phyloP scores from a whole-genome alignment of 30 jellyfish, hydroid and myxozoan genomes.

The Cassiopea xamachana region DNA sequence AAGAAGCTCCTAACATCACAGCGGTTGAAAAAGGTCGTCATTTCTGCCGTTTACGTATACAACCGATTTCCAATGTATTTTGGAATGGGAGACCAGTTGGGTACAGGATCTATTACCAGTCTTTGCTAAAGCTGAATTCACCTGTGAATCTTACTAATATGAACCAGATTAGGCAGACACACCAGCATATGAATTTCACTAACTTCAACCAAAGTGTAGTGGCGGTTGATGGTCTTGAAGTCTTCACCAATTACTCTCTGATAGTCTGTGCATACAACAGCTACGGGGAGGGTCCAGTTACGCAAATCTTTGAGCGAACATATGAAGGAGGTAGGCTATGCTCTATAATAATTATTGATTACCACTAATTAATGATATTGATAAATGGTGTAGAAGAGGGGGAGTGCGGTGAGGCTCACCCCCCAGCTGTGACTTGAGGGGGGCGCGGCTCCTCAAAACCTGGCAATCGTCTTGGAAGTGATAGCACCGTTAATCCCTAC shows the following conservation, averaged over 20 bases:
- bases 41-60: background rate
- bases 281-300: conserved; percentile 21
- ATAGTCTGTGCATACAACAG: conserved; percentile 27
- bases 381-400: too few relatives aligned
- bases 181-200: background rate
- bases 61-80: background rate
- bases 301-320: conserved; percentile 32
- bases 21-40: conserved; percentile 5
- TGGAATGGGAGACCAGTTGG: conserved; percentile 43
- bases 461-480: too few relatives aligned
- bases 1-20: conserved; percentile 20
- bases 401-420: too few relatives aligned
- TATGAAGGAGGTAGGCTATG: conserved; percentile 46
- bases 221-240: conserved; percentile 17
- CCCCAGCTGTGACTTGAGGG: too few relatives aligned
- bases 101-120: conserved; percentile 32
- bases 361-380: background rate
- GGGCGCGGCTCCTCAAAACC: too few relatives aligned
- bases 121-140: background rate
- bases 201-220: background rate
- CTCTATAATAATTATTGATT: background rate
- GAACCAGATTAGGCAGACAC: conserved; percentile 6
- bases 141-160: conserved; percentile 4
- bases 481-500: too few relatives aligned
- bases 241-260: conserved; percentile 56